These are phyloP conservation scores for Amblyraja radiata DNA, from an alignment of 2,797 vertebrate species.

Conservation along the genomic window DNA sequence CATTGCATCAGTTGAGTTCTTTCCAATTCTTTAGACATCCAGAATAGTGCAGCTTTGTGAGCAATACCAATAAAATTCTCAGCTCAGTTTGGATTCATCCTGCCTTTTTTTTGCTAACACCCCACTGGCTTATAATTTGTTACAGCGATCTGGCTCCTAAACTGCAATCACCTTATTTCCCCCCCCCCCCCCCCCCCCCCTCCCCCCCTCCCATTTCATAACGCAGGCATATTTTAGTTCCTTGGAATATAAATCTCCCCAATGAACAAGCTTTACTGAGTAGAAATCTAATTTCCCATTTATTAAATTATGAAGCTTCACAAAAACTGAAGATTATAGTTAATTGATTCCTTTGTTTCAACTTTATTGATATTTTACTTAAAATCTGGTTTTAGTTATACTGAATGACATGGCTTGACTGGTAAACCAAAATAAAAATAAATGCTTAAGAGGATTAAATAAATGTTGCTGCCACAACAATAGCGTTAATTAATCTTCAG, in stretches of 20 bases:
- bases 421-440: neutral
- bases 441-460: neutral
- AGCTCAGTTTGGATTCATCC: neutral
- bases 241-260: neutral
- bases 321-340: neutral
- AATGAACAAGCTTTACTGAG: neutral
- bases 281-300: neutral
- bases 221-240: neutral
- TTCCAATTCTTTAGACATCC: neutral
- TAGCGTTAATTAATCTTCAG: neutral
- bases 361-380: neutral
- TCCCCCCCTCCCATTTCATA: neutral
- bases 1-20: neutral
- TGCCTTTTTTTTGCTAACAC: constrained; percentile 3
- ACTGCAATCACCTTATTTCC: neutral
- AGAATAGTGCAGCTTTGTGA: neutral
- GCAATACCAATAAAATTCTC: neutral
- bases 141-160: neutral
- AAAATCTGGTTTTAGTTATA: constrained; percentile 18
- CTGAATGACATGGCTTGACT: neutral
- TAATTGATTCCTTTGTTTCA: neutral
- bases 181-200: too few species aligned
- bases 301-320: neutral
- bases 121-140: neutral
- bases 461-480: neutral